Evolutionary conservation across 2,888 invertebrate genomes (phyloP), one percentile per base, ranked within the genome.

Genomic region (Criorhina ranunculi): DNA sequence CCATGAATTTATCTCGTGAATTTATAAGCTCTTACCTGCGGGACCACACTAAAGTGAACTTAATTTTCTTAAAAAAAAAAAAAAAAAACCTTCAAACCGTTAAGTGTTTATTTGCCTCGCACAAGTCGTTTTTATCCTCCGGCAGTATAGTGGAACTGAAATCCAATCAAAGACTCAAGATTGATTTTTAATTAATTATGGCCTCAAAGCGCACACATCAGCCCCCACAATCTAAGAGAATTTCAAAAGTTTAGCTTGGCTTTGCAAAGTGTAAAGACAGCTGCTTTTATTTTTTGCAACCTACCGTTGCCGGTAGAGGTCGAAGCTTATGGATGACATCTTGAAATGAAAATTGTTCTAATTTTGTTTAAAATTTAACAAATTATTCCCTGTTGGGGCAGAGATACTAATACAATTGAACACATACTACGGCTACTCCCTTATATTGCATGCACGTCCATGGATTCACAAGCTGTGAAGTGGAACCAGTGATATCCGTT

Each of bases 401-500:
- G 17, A 44, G 19, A 37, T 9, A 40, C 33, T 60, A 49, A 40
- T 29, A 67, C 33, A 49, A 57, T 72, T 31, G 35, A 66, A 75
- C 69, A 64, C 42, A 37, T 17, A 31, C 19, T 17, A 11, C 49
- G n/a, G 46, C 19, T 55, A 42, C 62, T 60, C 60, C 55, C 46
- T 49, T 67, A 44, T 59, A 44, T 51, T 75, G 81, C 81, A 81
- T 67, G 66, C 75, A 76, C 64, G 55, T 72, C 85, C 87, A 83
- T 79, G 83, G 87, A 89, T 88, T 88, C 90, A 91, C 87, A 88
- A 89, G 90, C 90, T 90, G 89, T 90, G 90, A 91, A 90, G 91
- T 90, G 90, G 90, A 90, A 91, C 91, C 89, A 88, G 88, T 90
- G 89, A 90, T 90, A 90, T 91, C 90, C 91, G 90, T 88, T 89